Evolutionary conservation across 2,797 vertebrate species (phyloP).

Genomic region (Remorina albescens): DNA sequence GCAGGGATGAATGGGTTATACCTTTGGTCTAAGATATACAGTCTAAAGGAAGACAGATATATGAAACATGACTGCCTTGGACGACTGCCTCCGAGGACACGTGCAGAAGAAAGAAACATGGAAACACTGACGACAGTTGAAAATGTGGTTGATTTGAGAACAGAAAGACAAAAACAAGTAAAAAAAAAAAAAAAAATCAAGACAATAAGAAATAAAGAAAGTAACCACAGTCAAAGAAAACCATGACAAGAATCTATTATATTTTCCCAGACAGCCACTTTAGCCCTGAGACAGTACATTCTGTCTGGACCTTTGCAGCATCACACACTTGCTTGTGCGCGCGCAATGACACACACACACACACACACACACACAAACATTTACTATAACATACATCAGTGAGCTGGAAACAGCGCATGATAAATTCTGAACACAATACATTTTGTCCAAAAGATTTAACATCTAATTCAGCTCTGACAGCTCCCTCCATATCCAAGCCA

Average conservation of each 20-base stretch:
- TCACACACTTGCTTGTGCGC: slow-evolving; percentile 58
- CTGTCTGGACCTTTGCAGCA: slow-evolving; percentile 84
- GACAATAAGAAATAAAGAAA: slow-evolving; percentile 32
- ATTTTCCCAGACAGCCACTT: slow-evolving; percentile 85
- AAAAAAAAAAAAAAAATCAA: slow-evolving; percentile 14
- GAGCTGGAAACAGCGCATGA: slow-evolving; percentile 92
- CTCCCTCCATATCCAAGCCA: slow-evolving; percentile 89
- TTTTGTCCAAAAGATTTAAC: slow-evolving; percentile 98
- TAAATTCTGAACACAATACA: slow-evolving; percentile 94
- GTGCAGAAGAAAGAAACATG: slow-evolving; percentile 36
- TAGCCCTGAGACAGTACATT: slow-evolving; percentile 92
- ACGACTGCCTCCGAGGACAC: slow-evolving; percentile 39
- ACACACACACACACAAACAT: slow-evolving; percentile 45
- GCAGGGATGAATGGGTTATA: slow-evolving; percentile 59
- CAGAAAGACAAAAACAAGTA: slow-evolving; percentile 20
- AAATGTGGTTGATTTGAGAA: slow-evolving; percentile 27
- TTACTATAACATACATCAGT: slow-evolving; percentile 89
- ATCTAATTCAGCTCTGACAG: slow-evolving; percentile 97
- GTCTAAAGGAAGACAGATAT: slow-evolving; percentile 68
- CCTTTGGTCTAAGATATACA: slow-evolving; percentile 63
- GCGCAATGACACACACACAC: slow-evolving; percentile 29
- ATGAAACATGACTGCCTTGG: slow-evolving; percentile 60
- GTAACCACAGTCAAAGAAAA: slow-evolving; percentile 43
- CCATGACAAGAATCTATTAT: slow-evolving; percentile 78
- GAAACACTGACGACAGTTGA: slow-evolving; percentile 28